Base-by-base conservation (phyloP, 2,797 vertebrate genomes). In the Zalophus californianus region DNA sequence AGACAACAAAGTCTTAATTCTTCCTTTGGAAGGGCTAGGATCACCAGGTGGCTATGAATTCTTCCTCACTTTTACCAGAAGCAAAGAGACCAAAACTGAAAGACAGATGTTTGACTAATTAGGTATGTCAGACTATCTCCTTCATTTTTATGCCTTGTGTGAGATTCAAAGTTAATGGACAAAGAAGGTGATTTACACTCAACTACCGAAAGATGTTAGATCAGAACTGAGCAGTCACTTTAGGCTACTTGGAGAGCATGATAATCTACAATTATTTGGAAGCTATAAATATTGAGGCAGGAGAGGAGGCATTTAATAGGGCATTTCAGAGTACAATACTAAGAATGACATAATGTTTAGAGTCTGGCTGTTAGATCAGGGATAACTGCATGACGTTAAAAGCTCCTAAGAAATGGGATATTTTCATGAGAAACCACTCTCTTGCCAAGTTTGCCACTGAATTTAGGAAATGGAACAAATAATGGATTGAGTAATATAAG, bases 161-260 rank as follows among this genome's bases (percentile, higher is more conserved):
- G 60, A 80, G 62, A 38, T 32, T 96, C 80, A 80, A 72, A 75
- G 83, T 86, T 66, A 94, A 93, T 72, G 27, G 62, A 84, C 77
- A 54, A 80, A 90, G 60, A 78, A 94, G 41, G 20, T 27, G 56
- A 92, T 82, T 75, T 83, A 75, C 8, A 73, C 14, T 73, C 20
- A 66, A 23, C 44, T 62, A 52, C 18, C 8, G n/a, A 84, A 86
- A 66, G 68, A 35, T 21, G 16, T 29, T 87, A 77, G 85, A 54
- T 52, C 54, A 83, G 21, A 96, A 14, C 5, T 7, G 18, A 72
- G 32, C 3, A 48, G 73, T 80, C 91, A 68, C 14, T 68, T 77
- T 18, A 38, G 23, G 11, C 18, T 64, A 64, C 18, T 58, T 91
- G 13, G 58, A 54, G 21, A 86, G 21, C 25, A 54, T 90, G 72